Conservation (phyloP, 2,797 vertebrate genomes). For the Eptatretus atami region DNA sequence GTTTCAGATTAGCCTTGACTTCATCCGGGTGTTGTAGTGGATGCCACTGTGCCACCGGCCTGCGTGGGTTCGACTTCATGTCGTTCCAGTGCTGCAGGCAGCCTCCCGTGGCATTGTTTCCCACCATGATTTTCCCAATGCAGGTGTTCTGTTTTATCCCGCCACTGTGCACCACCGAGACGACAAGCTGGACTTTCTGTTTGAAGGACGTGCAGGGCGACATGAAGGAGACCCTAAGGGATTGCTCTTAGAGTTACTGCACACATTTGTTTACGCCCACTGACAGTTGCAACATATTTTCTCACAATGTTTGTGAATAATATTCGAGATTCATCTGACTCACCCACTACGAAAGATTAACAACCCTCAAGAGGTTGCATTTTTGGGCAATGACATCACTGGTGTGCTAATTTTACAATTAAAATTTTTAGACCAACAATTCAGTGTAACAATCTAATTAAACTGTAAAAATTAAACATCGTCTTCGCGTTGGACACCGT, state of each 20-base stretch:
- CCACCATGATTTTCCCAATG: slow-evolving; percentile 44
- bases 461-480: too few species aligned
- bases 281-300: too few species aligned
- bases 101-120: slow-evolving; percentile 34
- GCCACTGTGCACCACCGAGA: slow-evolving; percentile 49
- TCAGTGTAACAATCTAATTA: too few species aligned
- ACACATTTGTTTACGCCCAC: too few species aligned
- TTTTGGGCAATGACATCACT: too few species aligned
- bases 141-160: slow-evolving; percentile 25
- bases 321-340: too few species aligned
- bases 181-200: slow-evolving; percentile 32
- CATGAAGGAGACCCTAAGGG: accelerated
- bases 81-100: slow-evolving; percentile 61
- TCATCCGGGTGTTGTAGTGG: slow-evolving; percentile 23
- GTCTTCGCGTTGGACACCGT: too few species aligned
- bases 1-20: slow-evolving; percentile 25
- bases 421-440: too few species aligned
- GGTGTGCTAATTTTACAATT: too few species aligned
- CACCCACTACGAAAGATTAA: too few species aligned
- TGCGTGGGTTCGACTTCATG: slow-evolving; percentile 43
- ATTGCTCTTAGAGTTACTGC: not conserved
- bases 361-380: too few species aligned
- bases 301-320: too few species aligned
- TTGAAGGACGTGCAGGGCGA: not conserved
- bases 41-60: slow-evolving; percentile 53